Conservation (phyloP, 2,113 vertebrate genomes). For the Pyxicephalus adspersus region DNA sequence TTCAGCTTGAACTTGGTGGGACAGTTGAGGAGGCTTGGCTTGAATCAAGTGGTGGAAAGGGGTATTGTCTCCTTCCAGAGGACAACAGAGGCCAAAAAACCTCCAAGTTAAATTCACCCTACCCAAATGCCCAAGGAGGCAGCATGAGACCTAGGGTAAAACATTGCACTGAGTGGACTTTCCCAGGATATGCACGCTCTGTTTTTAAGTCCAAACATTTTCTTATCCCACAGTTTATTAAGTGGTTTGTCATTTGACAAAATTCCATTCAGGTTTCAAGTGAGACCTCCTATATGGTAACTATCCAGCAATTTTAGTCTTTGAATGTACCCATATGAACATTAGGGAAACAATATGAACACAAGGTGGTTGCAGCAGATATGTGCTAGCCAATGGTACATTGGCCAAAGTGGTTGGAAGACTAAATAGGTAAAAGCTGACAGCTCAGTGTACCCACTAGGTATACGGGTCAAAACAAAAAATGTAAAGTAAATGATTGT, state of each 20-base stretch:
- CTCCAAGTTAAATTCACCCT: background rate
- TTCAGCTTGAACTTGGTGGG: constrained; percentile 81
- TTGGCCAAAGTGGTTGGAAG: too few species aligned
- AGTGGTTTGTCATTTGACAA: background rate
- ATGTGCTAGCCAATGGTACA: too few species aligned
- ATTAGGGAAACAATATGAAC: too few species aligned
- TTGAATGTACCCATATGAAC: too few species aligned
- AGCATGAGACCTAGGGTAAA: background rate
- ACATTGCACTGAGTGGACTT: constrained; percentile 12
- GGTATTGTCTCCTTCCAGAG: constrained; percentile 58
- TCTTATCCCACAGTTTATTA: background rate
- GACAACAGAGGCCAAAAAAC: background rate
- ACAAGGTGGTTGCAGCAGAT: too few species aligned
- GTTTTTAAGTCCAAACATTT: background rate
- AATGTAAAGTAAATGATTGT: too few species aligned
- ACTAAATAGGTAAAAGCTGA: too few species aligned
- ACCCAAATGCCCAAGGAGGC: background rate
- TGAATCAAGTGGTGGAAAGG: constrained; percentile 76
- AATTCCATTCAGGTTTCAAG: background rate
- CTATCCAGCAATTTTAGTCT: too few species aligned
- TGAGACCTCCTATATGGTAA: constrained; percentile 7
- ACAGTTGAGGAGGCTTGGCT: constrained; percentile 77
- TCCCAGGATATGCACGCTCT: background rate
- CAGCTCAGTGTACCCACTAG: too few species aligned
- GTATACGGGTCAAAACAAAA: too few species aligned